Evolutionary conservation across 2,113 vertebrate genomes (phyloP).

Genomic region (Orthochromis malagaraziensis): DNA sequence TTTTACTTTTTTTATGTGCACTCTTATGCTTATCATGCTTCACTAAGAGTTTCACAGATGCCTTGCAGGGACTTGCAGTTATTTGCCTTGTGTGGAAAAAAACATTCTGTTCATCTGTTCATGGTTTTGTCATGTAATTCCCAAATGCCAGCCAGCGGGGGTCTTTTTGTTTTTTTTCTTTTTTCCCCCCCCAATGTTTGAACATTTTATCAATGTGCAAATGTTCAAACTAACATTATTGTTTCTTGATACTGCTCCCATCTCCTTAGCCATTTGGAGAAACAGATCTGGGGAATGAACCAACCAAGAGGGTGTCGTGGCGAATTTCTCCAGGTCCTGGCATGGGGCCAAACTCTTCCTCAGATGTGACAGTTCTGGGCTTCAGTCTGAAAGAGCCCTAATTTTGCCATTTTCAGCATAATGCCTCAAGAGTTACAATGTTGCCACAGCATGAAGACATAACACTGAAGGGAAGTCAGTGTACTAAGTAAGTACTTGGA

Average conservation of each 20-base stretch:
- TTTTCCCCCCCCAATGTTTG: accelerated
- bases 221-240: slow-evolving; percentile 20
- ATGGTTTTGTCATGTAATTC: slow-evolving; percentile 43
- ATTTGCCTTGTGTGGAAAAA: slow-evolving; percentile 29
- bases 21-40: slow-evolving; percentile 10
- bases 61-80: slow-evolving; percentile 44
- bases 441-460: slow-evolving; percentile 15
- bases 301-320: slow-evolving; percentile 39
- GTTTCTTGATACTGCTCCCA: background rate
- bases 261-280: slow-evolving; percentile 10
- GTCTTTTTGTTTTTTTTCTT: background rate
- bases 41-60: slow-evolving; percentile 49
- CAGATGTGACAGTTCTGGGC: slow-evolving; percentile 56
- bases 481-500: background rate
- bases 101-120: slow-evolving; percentile 52
- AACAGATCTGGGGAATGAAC: slow-evolving; percentile 23
- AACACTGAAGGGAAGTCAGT: background rate
- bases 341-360: slow-evolving; percentile 42
- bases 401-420: slow-evolving; percentile 50
- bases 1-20: background rate
- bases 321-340: slow-evolving; percentile 43
- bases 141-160: slow-evolving; percentile 14
- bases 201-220: slow-evolving; percentile 5
- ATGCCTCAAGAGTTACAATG: slow-evolving; percentile 37
- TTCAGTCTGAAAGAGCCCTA: slow-evolving; percentile 47